Evolutionary conservation across 1,140 invertebrate species (phyloP).

Genomic region (Macrocentrus cingulum): DNA sequence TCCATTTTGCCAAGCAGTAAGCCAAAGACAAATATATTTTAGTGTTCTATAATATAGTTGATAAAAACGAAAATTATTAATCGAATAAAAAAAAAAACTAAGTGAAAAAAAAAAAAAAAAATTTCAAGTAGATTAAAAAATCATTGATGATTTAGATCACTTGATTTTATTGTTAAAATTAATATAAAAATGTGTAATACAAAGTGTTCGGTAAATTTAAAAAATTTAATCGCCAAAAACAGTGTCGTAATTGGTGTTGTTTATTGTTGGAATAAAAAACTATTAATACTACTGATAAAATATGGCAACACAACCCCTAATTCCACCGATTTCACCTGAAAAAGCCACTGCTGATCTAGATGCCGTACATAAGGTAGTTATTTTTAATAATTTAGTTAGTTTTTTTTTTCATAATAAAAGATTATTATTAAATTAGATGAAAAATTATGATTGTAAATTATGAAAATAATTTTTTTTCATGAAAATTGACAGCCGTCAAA

Average conservation of each 20-base stretch:
- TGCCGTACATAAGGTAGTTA: conserved; percentile 29
- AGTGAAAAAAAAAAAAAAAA: background rate
- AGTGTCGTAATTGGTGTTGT: conserved; percentile 21
- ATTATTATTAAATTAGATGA: no score
- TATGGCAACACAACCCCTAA: conserved; percentile 30
- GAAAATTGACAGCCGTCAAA: no score
- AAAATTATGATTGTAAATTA: no score
- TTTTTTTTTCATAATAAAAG: background rate
- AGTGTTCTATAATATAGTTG: conserved; percentile 1
- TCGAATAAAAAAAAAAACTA: background rate
- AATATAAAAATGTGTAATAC: conserved; percentile 18
- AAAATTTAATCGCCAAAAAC: background rate
- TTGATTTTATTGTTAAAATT: conserved; percentile 7
- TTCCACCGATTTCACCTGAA: conserved; percentile 31
- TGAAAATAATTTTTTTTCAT: no score
- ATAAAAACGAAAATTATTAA: background rate
- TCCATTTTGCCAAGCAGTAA: conserved; percentile 6
- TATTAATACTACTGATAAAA: conserved; percentile 25
- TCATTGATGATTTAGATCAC: conserved; percentile 1
- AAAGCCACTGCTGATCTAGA: conserved; percentile 22
- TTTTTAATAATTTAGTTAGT: background rate
- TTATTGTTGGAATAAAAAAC: conserved; percentile 25
- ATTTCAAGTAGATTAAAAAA: background rate
- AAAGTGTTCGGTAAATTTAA: conserved; percentile 9
- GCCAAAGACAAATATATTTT: background rate